A percentile compares a stretch with the other conserved stretches of the same genome.
These are phyloP conservation scores for Neoniphon sammara DNA, from an alignment of 2,797 vertebrate species.

Conservation along the genomic window DNA sequence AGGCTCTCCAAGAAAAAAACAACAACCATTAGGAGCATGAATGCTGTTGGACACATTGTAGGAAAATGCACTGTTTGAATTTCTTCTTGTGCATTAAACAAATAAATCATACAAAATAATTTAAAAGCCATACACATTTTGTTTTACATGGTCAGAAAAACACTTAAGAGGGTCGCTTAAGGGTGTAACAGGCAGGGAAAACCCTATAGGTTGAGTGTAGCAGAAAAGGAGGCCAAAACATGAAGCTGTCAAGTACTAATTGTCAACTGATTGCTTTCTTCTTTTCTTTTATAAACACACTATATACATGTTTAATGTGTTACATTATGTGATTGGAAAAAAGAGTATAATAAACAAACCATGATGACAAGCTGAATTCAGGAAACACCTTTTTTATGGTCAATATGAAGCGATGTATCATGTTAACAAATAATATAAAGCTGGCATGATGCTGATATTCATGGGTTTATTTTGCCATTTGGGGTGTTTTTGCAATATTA, in stretches of 20 bases:
- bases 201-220: neutral
- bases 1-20: neutral
- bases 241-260: neutral
- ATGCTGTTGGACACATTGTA: neutral
- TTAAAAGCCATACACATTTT: neutral
- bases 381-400: neutral
- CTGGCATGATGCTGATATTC: neutral
- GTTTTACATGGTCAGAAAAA: neutral
- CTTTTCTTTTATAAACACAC: conserved; percentile 11
- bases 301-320: conserved; percentile 17
- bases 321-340: conserved; percentile 24
- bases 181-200: neutral
- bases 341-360: neutral
- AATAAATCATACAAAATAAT: conserved; percentile 10
- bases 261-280: conserved; percentile 17
- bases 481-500: neutral
- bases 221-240: neutral
- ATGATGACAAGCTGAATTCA: neutral
- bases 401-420: neutral
- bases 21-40: neutral
- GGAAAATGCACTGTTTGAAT: neutral
- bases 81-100: neutral
- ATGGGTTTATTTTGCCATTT: neutral
- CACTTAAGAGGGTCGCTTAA: neutral
- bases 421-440: neutral